These are phyloP conservation scores for Cyprinus carpio DNA, from an alignment of 2,113 vertebrate species.

Conservation along the genomic window DNA sequence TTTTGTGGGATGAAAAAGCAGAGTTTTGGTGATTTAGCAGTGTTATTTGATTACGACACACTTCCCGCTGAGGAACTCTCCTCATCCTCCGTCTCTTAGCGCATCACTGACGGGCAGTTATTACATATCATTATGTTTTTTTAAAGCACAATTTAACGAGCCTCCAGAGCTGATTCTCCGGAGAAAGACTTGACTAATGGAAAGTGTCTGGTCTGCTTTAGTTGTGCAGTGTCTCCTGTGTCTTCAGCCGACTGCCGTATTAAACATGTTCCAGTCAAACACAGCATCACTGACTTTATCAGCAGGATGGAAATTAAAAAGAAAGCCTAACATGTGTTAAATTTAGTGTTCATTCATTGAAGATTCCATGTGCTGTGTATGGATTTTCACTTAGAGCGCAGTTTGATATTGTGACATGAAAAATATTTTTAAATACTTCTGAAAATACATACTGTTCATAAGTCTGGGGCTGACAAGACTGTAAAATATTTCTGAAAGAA, in stretches of 20 bases:
- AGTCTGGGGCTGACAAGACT: background rate
- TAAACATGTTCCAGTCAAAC: constrained; percentile 41
- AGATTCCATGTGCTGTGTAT: background rate
- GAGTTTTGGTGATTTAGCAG: constrained; percentile 57
- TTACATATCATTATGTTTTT: constrained; percentile 82
- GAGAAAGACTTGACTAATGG: constrained; percentile 78
- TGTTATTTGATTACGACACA: constrained; percentile 58
- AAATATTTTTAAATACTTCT: background rate
- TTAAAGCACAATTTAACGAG: constrained; percentile 86
- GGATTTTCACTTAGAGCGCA: background rate
- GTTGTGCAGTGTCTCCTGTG: constrained; percentile 66
- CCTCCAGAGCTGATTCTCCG: constrained; percentile 81
- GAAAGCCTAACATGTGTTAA: background rate
- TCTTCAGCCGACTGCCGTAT: constrained; percentile 53
- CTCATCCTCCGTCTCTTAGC: constrained; percentile 69
- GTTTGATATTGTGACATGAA: background rate
- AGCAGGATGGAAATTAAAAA: background rate
- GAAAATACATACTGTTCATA: background rate
- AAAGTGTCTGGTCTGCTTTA: constrained; percentile 83
- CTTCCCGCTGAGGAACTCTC: constrained; percentile 42
- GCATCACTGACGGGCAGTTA: constrained; percentile 84
- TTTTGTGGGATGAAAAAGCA: constrained; percentile 56
- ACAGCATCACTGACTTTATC: constrained; percentile 46
- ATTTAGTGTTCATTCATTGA: background rate
- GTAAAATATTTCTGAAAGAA: background rate